Conservation (phyloP, 2,113 vertebrate genomes). For the Bettongia penicillata region DNA sequence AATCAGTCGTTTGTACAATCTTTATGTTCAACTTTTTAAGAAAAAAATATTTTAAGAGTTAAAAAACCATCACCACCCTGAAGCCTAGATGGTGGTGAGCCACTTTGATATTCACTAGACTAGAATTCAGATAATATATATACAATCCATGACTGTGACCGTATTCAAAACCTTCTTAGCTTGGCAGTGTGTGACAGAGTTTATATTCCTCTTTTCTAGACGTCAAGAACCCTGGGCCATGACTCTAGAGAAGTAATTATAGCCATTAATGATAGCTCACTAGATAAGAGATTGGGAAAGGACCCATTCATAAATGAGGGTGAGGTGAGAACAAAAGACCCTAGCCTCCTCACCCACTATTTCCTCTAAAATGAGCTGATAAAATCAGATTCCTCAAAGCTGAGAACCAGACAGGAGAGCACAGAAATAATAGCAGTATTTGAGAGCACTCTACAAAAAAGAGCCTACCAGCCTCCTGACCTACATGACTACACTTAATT, state of each 20-base stretch:
- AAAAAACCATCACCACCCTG: neutral
- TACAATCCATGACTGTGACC: neutral
- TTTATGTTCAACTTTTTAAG: neutral
- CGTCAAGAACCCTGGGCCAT: neutral
- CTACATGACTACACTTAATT: neutral
- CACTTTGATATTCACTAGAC: neutral
- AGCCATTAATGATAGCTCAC: neutral
- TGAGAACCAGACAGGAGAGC: neutral
- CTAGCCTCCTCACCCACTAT: neutral
- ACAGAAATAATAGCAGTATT: neutral
- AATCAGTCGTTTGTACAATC: neutral
- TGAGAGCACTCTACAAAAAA: neutral
- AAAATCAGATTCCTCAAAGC: neutral
- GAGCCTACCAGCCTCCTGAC: neutral
- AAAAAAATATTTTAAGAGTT: neutral
- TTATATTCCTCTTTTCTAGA: neutral
- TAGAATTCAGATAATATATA: neutral
- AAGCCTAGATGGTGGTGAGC: neutral
- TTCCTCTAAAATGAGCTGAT: neutral
- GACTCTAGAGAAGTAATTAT: neutral
- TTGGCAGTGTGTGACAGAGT: neutral
- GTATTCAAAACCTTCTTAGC: neutral
- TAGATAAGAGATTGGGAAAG: neutral
- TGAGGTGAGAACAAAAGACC: neutral
- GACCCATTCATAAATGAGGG: neutral